Base-by-base conservation (phyloP, 2,113 vertebrate species). In the Apistogramma diplotaenia region DNA sequence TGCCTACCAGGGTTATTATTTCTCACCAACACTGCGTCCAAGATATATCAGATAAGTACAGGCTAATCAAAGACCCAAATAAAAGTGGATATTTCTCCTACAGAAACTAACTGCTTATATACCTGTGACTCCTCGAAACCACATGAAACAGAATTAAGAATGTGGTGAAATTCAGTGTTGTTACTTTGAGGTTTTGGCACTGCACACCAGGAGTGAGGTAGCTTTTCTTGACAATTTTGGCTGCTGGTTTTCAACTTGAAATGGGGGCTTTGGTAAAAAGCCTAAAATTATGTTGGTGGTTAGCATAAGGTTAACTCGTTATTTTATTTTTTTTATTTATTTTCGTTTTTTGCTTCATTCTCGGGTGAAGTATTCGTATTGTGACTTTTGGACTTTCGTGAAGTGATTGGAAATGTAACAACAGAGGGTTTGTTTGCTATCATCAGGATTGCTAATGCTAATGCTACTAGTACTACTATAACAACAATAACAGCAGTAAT, bases 1-100 rank as follows among this genome's bases (percentile, higher is more conserved):
- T 80, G 80, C 84, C 51, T 84, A 85, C 81, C 77, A 83, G 78
- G 77, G 27, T 79, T 79, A 89, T 87, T 84, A 89, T 86, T 92
- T 72, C 84, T 83, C 49, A 59, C 37, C 25, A 73, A 70, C 37
- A 67, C 70, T 79, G 19, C 31, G 31, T 85, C 74, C 89, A 83
- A 85, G 56, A 82, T 85, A 76, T 84, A 31, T 89, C 37, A 70
- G 72, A 75, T 40, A 33, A 71, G 56, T 40, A 40, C 29, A 79
- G 83, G 71, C 78, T 75, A 77, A 81, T 70, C 58, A 73, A 72
- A 59, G 54, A 57, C 29, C 53, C 54, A 87, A 54, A 87, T 65
- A 76, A 60, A 74, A 78, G 33, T 65, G 37, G 37, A 70, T 70
- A 31, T 55, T 91, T 83, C 33, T 65, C 15, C 51, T 23, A 81